Evolutionary conservation across 2,888 invertebrate genomes (phyloP), one percentile per base, ranked within the genome.

Genomic region (Osedax fenrisi): DNA sequence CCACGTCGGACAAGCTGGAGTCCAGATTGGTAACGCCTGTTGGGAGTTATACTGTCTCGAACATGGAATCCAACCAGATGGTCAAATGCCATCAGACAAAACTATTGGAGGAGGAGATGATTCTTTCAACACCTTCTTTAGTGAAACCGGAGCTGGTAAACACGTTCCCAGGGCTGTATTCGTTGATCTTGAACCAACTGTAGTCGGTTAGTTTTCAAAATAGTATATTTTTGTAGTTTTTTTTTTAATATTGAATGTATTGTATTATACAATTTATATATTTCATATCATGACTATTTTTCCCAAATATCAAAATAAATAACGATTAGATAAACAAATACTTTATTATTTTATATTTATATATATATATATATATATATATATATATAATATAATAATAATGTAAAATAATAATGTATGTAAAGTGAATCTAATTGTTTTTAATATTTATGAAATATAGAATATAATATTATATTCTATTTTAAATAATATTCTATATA

Each of bases 121-220:
- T 87, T 92, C 92, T 76, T 95, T 93, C 88, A 94, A 94, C 82
- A 95, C 87, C 26, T 87, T 87, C 82, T 87, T 87, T 82, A 85
- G 85, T 77, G 94, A 95, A 86, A 95, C 94, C 76, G 92, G 92
- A 74, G 91, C 92, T 62, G 95, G 95, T 82, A 95, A 95, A 84
- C 94, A 95, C 84, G 94, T 95, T 13, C 94, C 94, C 68, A 88
- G 94, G 80, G 83, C 82, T 91, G 92, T 95, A 75, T 95, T 94
- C 82, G 93, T 95, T 17, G 95, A 96, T 86, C 87, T 96, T 84
- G 95, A 95, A 86, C 95, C 95, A 77, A 94, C 94, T 79, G 95
- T 95, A 82, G 93, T 78, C 41, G 78, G 78, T 77, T 23, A 22
- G 78, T 76, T n/a, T n/a, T n/a, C n/a, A 41, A 41, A 41, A 41